Evolutionary conservation across 2,797 vertebrate species (phyloP).

Genomic region (Acanthurus tractus): DNA sequence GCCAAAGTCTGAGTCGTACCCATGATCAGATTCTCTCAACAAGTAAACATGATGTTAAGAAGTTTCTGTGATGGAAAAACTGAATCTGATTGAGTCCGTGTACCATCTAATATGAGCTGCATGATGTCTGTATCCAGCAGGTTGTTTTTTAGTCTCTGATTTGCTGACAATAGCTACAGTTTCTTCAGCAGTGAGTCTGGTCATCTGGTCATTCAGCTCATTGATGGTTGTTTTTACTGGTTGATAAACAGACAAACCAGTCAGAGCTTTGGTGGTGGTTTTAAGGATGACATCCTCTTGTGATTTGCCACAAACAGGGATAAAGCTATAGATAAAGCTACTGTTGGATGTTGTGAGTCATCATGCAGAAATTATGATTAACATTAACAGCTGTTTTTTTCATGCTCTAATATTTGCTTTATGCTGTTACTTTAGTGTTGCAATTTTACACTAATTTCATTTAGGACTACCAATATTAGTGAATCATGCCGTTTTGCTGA

Average conservation of each 20-base stretch:
- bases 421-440: neutral
- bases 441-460: neutral
- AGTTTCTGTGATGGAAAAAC: constrained; percentile 1
- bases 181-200: neutral
- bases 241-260: neutral
- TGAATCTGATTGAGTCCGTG: neutral
- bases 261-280: neutral
- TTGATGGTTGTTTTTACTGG: neutral
- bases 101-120: neutral
- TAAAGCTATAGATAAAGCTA: neutral
- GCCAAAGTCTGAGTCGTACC: constrained; percentile 9
- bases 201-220: neutral
- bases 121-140: neutral
- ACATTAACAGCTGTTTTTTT: neutral
- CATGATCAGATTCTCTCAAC: constrained; percentile 11
- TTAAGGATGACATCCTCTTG: neutral
- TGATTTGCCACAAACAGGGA: neutral
- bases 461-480: neutral
- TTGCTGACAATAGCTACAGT: neutral
- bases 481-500: neutral
- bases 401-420: neutral
- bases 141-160: neutral
- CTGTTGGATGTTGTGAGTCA: neutral
- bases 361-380: neutral
- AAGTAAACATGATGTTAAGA: constrained; percentile 13